These are phyloP conservation scores for Gastracanthus pulcherrimus DNA, from an alignment of 2,888 invertebrate species.

Conservation along the genomic window DNA sequence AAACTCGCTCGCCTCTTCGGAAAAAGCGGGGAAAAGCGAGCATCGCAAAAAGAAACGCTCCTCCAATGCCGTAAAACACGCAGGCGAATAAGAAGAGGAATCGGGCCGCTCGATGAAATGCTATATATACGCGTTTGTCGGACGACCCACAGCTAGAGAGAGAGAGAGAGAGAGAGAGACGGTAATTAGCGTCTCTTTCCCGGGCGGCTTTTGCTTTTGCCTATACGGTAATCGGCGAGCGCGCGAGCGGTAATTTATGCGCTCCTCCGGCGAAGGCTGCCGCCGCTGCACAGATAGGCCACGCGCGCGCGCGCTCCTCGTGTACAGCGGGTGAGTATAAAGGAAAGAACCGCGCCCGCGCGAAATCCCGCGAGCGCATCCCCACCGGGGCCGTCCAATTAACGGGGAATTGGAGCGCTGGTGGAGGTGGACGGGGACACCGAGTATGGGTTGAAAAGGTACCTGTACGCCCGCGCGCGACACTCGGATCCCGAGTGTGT, in stretches of 20 bases:
- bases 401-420: constrained; percentile 62
- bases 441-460: background rate
- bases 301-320: background rate
- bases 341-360: constrained; percentile 35
- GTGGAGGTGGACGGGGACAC: constrained; percentile 17
- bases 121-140: background rate
- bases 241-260: constrained; percentile 42
- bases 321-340: background rate
- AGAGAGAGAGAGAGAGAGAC: too few species aligned
- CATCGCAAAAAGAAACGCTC: background rate
- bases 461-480: background rate
- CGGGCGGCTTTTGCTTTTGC: background rate
- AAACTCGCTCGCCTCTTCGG: too few species aligned
- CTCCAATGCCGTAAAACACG: constrained; percentile 15
- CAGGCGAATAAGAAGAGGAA: background rate
- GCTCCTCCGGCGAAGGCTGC: constrained; percentile 20
- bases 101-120: too few species aligned
- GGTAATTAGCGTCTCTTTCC: constrained; percentile 48
- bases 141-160: too few species aligned
- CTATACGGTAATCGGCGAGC: too few species aligned
- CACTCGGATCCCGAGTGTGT: too few species aligned
- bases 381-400: constrained; percentile 48
- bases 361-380: constrained; percentile 4
- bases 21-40: too few species aligned
- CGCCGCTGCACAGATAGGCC: background rate